phyloP scores from a whole-genome alignment of 2,797 vertebrate genomes.

The Sebastolobus alascanus region DNA sequence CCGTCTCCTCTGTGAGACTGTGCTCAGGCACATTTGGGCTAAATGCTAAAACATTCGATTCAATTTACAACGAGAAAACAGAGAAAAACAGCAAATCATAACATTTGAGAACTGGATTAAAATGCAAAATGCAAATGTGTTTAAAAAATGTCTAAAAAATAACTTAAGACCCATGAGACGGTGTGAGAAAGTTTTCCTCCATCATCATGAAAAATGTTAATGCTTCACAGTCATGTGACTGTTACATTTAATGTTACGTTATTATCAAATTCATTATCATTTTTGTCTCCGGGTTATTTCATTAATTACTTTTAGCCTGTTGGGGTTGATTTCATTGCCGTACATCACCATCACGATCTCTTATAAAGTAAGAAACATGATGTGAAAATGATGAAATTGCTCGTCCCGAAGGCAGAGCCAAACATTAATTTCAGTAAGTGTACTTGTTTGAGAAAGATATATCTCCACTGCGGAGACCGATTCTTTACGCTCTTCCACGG shows the following conservation, averaged over 20 bases:
- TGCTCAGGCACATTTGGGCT: too few relatives aligned
- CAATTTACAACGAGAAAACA: neutral
- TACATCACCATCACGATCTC: neutral
- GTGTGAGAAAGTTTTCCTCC: neutral
- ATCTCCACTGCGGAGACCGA: neutral
- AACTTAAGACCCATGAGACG: too few relatives aligned
- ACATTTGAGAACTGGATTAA: neutral
- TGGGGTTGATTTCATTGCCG: neutral
- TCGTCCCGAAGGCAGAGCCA: neutral
- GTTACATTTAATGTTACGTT: neutral
- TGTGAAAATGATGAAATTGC: neutral
- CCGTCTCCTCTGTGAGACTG: too few relatives aligned
- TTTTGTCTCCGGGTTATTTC: neutral
- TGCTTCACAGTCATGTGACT: neutral
- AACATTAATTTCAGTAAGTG: neutral
- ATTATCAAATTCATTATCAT: neutral
- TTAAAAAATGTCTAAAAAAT: neutral
- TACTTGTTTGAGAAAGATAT: neutral
- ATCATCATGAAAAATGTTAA: neutral
- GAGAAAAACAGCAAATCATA: neutral
- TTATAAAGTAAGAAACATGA: neutral
- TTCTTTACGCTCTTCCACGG: neutral
- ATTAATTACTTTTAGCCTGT: constrained; percentile 15
- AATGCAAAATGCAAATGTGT: neutral
- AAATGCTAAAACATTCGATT: too few relatives aligned